Evolutionary conservation across 2,888 invertebrate species (phyloP), one percentile per base, ranked within the genome.

Genomic region (Sclerodermus sp.): DNA sequence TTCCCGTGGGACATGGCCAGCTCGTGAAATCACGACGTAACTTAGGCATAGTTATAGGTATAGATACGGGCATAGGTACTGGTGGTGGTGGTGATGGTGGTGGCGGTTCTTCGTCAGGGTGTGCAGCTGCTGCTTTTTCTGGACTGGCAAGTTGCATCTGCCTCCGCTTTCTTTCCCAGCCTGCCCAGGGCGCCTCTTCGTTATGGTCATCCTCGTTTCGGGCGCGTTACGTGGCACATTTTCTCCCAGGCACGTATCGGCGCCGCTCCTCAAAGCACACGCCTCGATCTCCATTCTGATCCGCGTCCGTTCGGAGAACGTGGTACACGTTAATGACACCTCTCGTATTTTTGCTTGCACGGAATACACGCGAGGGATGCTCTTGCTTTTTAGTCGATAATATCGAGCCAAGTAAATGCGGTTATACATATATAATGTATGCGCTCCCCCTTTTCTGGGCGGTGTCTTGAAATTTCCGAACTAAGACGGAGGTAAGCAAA

Each of bases 41-140:
- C n/a, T n/a, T n/a, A n/a, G n/a, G n/a, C n/a, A n/a, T n/a, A n/a
- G n/a, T n/a, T n/a, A n/a, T n/a, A n/a, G n/a, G n/a, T n/a, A n/a
- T n/a, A n/a, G n/a, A n/a, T n/a, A n/a, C n/a, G n/a, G n/a, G n/a
- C n/a, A n/a, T n/a, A n/a, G n/a, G n/a, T n/a, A n/a, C n/a, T n/a
- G n/a, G n/a, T n/a, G n/a, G n/a, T n/a, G n/a, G n/a, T n/a, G n/a
- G n/a, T n/a, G n/a, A n/a, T n/a, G n/a, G n/a, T n/a, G n/a, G n/a
- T n/a, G n/a, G n/a, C n/a, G n/a, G n/a, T n/a, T n/a, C n/a, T n/a
- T n/a, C n/a, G n/a, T n/a, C n/a, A n/a, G n/a, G 44, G 57, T 53
- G 59, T 54, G 66, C 64, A 63, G 64, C 64, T 65, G 64, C 60
- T 54, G 58, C 66, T 64, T 66, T 66, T 66, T 64, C 53, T 62